A percentile compares a stretch with the other conserved stretches of the same genome.
Conservation (phyloP, 2,113 vertebrate genomes). For the Bufo gargarizans region DNA sequence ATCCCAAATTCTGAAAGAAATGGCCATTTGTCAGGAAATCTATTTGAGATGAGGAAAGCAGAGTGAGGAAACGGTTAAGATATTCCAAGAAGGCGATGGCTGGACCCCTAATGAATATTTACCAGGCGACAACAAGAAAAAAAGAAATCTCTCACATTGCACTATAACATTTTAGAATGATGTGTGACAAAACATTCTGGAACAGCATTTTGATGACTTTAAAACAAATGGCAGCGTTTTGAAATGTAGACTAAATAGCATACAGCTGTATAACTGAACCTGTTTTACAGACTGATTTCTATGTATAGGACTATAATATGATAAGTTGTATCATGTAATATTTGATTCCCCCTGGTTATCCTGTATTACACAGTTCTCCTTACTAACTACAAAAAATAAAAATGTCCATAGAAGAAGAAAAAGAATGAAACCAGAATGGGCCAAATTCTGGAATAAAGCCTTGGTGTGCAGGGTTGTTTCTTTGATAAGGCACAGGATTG, state of each 20-base stretch:
- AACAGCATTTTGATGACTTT: no score
- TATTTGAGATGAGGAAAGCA: no score
- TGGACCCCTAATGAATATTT: no score
- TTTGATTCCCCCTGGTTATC: neutral
- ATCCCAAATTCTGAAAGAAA: no score
- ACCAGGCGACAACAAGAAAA: no score
- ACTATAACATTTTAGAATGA: no score
- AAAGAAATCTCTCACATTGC: no score
- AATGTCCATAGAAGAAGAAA: neutral
- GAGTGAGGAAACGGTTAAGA: no score
- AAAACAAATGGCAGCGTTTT: no score
- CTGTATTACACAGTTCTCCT: neutral
- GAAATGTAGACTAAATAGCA: neutral
- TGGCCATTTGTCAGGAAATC: no score
- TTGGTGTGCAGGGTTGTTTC: neutral
- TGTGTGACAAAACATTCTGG: no score
- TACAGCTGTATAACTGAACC: neutral
- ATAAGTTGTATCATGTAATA: neutral
- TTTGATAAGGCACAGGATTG: neutral
- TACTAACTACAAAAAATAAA: neutral
- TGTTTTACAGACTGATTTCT: neutral
- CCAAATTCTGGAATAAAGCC: neutral
- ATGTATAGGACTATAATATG: neutral
- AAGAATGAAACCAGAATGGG: neutral
- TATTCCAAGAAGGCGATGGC: no score